These are phyloP conservation scores for Sternarchorhynchus goeldii DNA, from an alignment of 2,797 vertebrate species.

Conservation along the genomic window DNA sequence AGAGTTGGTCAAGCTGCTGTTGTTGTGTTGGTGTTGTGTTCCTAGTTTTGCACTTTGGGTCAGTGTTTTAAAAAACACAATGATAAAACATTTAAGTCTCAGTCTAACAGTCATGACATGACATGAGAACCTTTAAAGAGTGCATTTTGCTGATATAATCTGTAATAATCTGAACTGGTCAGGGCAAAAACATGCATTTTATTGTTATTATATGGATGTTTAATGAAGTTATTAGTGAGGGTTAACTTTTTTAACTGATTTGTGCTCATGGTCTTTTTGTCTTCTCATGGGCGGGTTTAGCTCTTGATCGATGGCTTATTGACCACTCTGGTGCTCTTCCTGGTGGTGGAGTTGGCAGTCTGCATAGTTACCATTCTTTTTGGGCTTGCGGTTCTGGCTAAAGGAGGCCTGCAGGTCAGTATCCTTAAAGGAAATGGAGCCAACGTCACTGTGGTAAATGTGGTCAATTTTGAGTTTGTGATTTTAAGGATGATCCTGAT, in stretches of 20 bases:
- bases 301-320: conserved; percentile 78
- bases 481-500: too few species aligned
- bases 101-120: background rate
- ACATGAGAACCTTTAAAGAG: background rate
- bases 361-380: conserved; percentile 80
- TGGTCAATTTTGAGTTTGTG: too few species aligned
- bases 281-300: conserved; percentile 54
- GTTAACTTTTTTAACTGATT: background rate
- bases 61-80: conserved; percentile 40
- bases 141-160: background rate
- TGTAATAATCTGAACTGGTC: background rate
- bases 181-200: background rate
- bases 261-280: conserved; percentile 1
- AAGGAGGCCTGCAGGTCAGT: conserved; percentile 70
- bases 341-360: conserved; percentile 78
- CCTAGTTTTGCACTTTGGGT: conserved; percentile 57
- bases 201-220: background rate
- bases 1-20: background rate
- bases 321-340: conserved; percentile 76
- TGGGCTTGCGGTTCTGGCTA: conserved; percentile 75
- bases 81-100: background rate
- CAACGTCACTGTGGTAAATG: too few species aligned
- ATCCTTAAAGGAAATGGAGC: background rate
- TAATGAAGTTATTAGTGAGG: background rate
- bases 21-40: background rate